Conservation (phyloP, 2,888 invertebrate species). For the Amiota minor region DNA sequence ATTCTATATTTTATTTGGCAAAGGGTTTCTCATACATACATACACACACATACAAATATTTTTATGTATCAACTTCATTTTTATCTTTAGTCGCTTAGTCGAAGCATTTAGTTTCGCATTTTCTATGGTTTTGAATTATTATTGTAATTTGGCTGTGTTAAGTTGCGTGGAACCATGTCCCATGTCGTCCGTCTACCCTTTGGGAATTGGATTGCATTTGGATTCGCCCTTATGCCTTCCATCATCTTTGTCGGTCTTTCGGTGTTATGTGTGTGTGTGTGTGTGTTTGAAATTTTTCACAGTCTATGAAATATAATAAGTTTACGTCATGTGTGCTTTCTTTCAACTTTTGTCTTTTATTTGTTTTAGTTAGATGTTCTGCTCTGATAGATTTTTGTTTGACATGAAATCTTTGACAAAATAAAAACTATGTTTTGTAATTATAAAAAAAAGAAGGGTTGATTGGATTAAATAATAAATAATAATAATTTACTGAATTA, state of each 20-base stretch:
- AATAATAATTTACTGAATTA: too few relatives aligned
- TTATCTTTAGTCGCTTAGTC: neutral
- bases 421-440: too few relatives aligned
- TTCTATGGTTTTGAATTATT: conserved; percentile 69
- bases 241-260: conserved; percentile 13
- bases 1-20: conserved; percentile 48
- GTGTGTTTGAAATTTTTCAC: conserved; percentile 63
- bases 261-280: too few relatives aligned
- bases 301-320: conserved; percentile 70
- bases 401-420: neutral
- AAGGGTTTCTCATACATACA: conserved; percentile 43
- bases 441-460: too few relatives aligned
- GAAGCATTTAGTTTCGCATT: conserved; percentile 56
- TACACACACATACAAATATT: neutral
- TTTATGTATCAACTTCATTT: too few relatives aligned
- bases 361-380: neutral
- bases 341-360: conserved; percentile 6
- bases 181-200: conserved; percentile 22
- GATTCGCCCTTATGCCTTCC: neutral
- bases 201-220: neutral
- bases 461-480: too few relatives aligned
- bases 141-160: conserved; percentile 60
- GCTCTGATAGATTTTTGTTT: neutral
- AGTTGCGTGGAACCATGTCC: conserved; percentile 57
- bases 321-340: conserved; percentile 61